Percentiles rank a stretch among this genome's conserved stretches.
phyloP scores from a whole-genome alignment of 2,797 vertebrate species.

The Sparidentex hasta region DNA sequence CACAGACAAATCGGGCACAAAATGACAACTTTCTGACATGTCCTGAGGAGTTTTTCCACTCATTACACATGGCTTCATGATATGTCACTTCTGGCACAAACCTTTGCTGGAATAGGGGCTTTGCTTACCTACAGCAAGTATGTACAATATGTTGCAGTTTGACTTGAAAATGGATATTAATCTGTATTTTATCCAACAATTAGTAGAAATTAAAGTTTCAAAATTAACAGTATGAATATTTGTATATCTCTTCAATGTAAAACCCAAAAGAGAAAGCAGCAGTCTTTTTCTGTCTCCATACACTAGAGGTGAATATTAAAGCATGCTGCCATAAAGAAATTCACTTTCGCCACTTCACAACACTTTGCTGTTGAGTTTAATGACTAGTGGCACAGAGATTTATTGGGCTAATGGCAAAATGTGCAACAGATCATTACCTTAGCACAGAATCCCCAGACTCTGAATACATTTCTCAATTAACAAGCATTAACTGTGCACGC shows the following conservation, averaged over 20 bases:
- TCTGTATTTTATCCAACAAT: background rate
- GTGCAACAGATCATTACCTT: slow-evolving; percentile 79
- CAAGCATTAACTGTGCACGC: slow-evolving; percentile 23
- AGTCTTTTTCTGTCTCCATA: background rate
- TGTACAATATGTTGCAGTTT: background rate
- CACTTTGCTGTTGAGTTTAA: slow-evolving; percentile 69
- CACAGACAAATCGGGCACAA: background rate
- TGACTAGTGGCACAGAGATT: slow-evolving; percentile 65
- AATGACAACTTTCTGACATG: background rate
- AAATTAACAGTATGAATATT: background rate
- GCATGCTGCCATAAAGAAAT: slow-evolving; percentile 48
- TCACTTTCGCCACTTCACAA: slow-evolving; percentile 43
- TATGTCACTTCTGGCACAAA: background rate
- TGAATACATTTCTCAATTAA: slow-evolving; percentile 65
- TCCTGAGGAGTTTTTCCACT: background rate
- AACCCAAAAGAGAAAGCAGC: background rate
- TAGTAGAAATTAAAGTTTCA: background rate
- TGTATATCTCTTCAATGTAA: background rate
- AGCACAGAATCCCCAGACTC: slow-evolving; percentile 47
- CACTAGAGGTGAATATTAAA: slow-evolving; percentile 42
- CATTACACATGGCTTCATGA: background rate
- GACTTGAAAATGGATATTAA: background rate
- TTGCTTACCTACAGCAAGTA: background rate
- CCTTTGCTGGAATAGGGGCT: background rate
- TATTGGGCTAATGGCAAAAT: slow-evolving; percentile 76